Evolutionary conservation across 2,113 vertebrate genomes (phyloP), one percentile per base, ranked within the genome.

Genomic region (Craseonycteris thonglongyai): DNA sequence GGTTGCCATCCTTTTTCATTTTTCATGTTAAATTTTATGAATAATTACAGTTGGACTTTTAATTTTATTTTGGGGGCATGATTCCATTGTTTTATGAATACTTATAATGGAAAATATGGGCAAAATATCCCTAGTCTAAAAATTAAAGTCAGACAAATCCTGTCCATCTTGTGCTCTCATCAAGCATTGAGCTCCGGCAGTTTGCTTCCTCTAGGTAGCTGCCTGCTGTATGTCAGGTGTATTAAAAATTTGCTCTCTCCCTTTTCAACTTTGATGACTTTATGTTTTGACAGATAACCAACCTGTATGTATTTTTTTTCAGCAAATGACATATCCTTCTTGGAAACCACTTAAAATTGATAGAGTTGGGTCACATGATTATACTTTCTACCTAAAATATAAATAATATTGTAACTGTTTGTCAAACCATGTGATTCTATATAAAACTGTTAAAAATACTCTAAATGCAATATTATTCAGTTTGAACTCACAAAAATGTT

Each of bases 21-120:
- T 65, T 66, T 30, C 3, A 75, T 72, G 22, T 93, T 94, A 66
- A 88, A 58, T 45, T 56, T 21, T 54, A 40, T 84, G 45, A 88
- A 81, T 90, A 82, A 88, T 88, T 85, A 74, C 66, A 95, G 21
- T 56, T 95, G 35, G 21, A 90, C 58, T 94, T 95, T 59, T 75
- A 89, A 38, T 83, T 82, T 85, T 96, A 24, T 84, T 93, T 63
- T 54, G 35, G 78, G 40, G 40, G 38, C 16, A 68, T 82, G 24
- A 75, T 81, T 89, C 47, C 66, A 87, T 76, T 88, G 12, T 74
- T 93, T 82, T 47, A 54, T 68, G 63, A 95, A 92, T 66, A 66
- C 2, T 79, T 4, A 24, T 19, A 54, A 16, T 38, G 28, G 19
- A 68, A 63, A 93, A 72, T 45, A 79, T 45, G 11, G 24, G 21